These are phyloP conservation scores for Temnothorax unifasciatus DNA, from an alignment of 2,888 invertebrate genomes.

Conservation along the genomic window DNA sequence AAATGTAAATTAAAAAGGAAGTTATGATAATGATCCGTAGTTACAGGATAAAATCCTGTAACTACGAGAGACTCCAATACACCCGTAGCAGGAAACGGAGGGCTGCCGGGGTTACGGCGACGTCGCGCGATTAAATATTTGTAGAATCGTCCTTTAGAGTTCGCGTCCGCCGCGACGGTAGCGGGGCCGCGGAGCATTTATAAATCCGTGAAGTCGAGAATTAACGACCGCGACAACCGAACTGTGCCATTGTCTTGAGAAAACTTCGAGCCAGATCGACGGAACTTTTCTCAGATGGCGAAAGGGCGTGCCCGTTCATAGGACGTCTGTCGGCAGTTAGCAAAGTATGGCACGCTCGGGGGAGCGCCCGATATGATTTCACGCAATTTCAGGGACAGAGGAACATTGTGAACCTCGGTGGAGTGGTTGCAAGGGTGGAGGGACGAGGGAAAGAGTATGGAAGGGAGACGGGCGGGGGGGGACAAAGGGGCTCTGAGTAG, in stretches of 20 bases:
- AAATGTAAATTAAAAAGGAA: slow-evolving; percentile 39
- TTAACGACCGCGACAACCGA: slow-evolving; percentile 69
- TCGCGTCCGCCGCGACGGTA: neutral
- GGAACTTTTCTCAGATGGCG: slow-evolving; percentile 72
- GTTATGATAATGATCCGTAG: slow-evolving; percentile 21
- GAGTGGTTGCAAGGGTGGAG: slow-evolving; percentile 58
- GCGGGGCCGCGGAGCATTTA: slow-evolving; percentile 26
- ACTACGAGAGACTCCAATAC: slow-evolving; percentile 28
- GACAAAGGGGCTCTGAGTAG: slow-evolving; percentile 80
- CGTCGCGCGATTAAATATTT: slow-evolving; percentile 56
- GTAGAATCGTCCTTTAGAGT: slow-evolving; percentile 45
- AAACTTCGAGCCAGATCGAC: slow-evolving; percentile 66
- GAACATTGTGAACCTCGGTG: slow-evolving; percentile 68
- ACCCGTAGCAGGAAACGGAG: slow-evolving; percentile 13
- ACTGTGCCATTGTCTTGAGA: slow-evolving; percentile 68
- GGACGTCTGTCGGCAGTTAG: slow-evolving; percentile 72
- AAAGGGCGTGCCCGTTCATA: slow-evolving; percentile 71
- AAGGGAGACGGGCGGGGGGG: slow-evolving; percentile 49
- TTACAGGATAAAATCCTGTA: slow-evolving; percentile 8
- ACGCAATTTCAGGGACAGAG: slow-evolving; percentile 78
- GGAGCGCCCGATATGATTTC: slow-evolving; percentile 80
- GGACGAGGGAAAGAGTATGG: slow-evolving; percentile 57
- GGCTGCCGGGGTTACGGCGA: slow-evolving; percentile 28
- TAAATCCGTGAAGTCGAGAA: slow-evolving; percentile 58
- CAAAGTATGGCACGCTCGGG: slow-evolving; percentile 71